Evolutionary conservation across 2,113 vertebrate genomes (phyloP).

Genomic region (Pachyramphus minor): DNA sequence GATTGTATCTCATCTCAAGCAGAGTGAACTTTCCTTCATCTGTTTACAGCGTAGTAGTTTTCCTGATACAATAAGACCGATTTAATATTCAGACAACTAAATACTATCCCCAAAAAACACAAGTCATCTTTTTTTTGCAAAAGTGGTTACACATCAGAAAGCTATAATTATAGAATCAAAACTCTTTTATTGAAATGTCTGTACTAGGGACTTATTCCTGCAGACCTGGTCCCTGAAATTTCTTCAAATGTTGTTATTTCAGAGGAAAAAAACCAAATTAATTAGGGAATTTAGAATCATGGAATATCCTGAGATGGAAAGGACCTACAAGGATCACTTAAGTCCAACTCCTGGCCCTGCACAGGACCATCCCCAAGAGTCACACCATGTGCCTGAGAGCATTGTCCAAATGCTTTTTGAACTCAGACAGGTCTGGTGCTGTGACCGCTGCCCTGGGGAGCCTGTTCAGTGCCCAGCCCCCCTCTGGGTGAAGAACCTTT

Average conservation of each 20-base stretch:
- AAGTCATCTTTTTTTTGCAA: neutral
- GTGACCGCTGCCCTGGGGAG: neutral
- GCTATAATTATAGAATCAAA: neutral
- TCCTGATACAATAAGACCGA: neutral
- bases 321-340: neutral
- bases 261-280: neutral
- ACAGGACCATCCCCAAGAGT: neutral
- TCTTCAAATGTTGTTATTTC: neutral
- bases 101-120: neutral
- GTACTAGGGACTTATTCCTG: neutral
- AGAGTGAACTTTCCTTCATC: neutral
- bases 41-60: neutral
- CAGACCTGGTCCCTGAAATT: neutral
- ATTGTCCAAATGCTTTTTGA: neutral
- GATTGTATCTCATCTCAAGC: neutral
- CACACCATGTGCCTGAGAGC: neutral
- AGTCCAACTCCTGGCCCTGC: neutral
- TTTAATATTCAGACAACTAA: neutral
- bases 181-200: neutral
- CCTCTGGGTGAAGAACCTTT: neutral
- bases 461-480: neutral
- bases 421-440: rapidly evolving
- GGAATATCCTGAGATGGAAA: neutral
- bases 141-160: neutral
- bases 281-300: neutral